Evolutionary conservation across 1,140 invertebrate species (phyloP), one percentile per base, ranked within the genome.

Genomic region (Mactra quadrangularis): DNA sequence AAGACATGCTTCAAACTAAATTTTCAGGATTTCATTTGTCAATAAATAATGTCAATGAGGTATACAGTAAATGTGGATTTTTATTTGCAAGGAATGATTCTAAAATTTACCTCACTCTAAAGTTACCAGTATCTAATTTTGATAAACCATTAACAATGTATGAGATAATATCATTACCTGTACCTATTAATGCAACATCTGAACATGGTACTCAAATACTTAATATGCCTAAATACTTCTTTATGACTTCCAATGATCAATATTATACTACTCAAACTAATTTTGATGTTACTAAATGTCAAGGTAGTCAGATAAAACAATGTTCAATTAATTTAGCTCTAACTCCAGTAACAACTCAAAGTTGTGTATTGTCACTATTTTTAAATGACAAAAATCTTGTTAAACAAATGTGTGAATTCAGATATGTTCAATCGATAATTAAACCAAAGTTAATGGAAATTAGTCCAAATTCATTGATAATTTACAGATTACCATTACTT

Each of bases 321-420:
- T 85, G 76, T 45, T 15, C 50, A n/a, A 11, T 27, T 38, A 60
- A 79, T 57, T 27, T 84, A 15, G 29, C 83, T 13, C 35, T 84
- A 29, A 25, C 52, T 45, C 52, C 83, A 19, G 53, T 74, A n/a
- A 68, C 83, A 17, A 19, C 52, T 25, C 19, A 64, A 22, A 71
- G 72, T 1, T 84, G 82, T 71, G 25, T 77, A 19, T 52, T 72
- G n/a, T 31, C 82, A 50, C 6, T 84, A 25, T 84, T 70, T 60
- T 52, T 52, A 38, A 84, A 83, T 68, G 70, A 83, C 35, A 82
- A 82, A 27, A 31, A 31, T 31, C 57, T 27, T 25, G 33, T 60
- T 19, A 57, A 66, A 53, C 25, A 19, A 25, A 27, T 29, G 0
- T 85, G 76, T 81, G 62, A 85, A 50, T 85, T 85, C 50, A 47